phyloP scores from a whole-genome alignment of 1,140 invertebrate genomes.

The Glossosoma conforme region DNA sequence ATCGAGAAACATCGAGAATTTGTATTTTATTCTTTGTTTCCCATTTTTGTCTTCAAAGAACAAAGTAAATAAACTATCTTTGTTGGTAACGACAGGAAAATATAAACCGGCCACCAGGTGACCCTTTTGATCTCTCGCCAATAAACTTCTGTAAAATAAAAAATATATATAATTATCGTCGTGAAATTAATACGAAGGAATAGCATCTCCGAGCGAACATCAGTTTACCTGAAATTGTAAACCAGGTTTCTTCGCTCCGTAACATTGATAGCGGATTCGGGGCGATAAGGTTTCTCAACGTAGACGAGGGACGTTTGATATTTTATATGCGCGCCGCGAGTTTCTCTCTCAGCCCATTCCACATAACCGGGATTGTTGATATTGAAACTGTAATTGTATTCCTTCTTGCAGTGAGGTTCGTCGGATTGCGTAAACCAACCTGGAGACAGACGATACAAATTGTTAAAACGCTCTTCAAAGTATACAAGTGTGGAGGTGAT shows the following conservation, averaged over 20 bases:
- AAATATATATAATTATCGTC: neutral
- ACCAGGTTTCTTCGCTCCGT: slow-evolving; percentile 85
- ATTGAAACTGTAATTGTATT: slow-evolving; percentile 73
- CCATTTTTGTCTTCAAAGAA: slow-evolving; percentile 68
- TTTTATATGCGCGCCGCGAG: slow-evolving; percentile 54
- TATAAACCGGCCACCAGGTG: slow-evolving; percentile 77
- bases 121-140: slow-evolving; percentile 75
- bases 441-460: slow-evolving; percentile 35
- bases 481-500: no score
- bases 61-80: slow-evolving; percentile 65
- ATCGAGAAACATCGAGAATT: slow-evolving; percentile 62
- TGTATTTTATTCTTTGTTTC: slow-evolving; percentile 65
- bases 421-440: slow-evolving; percentile 80
- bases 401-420: slow-evolving; percentile 66
- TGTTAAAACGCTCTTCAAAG: no score
- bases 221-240: slow-evolving; percentile 68
- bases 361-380: slow-evolving; percentile 66
- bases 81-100: slow-evolving; percentile 62
- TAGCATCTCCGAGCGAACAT: neutral
- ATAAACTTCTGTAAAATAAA: slow-evolving; percentile 55
- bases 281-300: slow-evolving; percentile 68
- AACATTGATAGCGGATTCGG: slow-evolving; percentile 75
- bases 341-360: slow-evolving; percentile 74
- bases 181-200: neutral
- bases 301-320: slow-evolving; percentile 70